Base-by-base conservation (phyloP, 2,113 vertebrate species). In the Epinephelus lanceolatus region DNA sequence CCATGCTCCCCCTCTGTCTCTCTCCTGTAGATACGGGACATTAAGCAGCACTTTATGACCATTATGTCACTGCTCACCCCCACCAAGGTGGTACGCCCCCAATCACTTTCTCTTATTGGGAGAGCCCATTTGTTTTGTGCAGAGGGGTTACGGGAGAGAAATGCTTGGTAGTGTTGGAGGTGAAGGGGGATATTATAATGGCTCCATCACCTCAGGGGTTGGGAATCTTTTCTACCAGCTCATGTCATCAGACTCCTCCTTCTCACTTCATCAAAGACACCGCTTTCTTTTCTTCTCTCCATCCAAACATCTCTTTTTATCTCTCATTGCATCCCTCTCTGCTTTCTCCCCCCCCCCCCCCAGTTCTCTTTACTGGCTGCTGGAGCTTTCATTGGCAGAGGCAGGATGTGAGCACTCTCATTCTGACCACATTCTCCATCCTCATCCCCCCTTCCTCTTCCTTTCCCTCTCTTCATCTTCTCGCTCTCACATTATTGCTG, bases 401-500 rank as follows among this genome's bases (percentile, higher is more conserved):
- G 77, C 71, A 62, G 80, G 77, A 84, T 23, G 78, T 60, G 76
- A 83, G 79, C 90, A 91, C 88, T 92, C 89, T 92, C 84, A 61
- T 87, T 74, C 81, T 83, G 72, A 92, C 89, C 91, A 71, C 91
- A 87, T 71, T 84, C 91, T 78, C 88, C 85, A 77, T 77, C 89
- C 80, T 72, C 81, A 59, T 51, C 71, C 47, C 69, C 72, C 72
- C 52, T 76, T 79, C 77, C 83, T 78, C 80, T 65, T 47, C 37
- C 61, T n/a, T 66, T 78, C 71, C 76, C 65, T 82, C 49, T 18
- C 81, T 87, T 75, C 86, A 88, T 86, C 90, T 89, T 83, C 89
- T 92, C 67, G 14, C 82, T 77, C 86, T 30, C 37, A 19, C 42
- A 51, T 92, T 91, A 86, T 72, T 92, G 93, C 94, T 94, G 93